Evolutionary conservation across 2,888 invertebrate genomes (phyloP), one percentile per base, ranked within the genome.

Genomic region (Himalopsyche japonica): DNA sequence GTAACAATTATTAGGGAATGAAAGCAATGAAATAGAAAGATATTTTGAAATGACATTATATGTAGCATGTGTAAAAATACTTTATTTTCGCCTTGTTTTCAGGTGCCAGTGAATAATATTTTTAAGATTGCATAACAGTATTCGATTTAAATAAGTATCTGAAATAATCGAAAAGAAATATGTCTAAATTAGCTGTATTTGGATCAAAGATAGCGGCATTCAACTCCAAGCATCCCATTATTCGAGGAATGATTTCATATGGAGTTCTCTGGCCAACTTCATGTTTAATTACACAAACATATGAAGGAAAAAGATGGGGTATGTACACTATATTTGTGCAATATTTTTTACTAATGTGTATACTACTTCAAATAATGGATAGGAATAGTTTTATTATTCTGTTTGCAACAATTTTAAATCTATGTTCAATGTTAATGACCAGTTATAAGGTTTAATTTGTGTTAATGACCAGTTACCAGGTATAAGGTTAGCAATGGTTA

Each of bases 251-350:
- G 95, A 90, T 94, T 83, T 94, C 95, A 0, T 96, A 96, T 89
- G 93, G 94, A 84, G 89, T 94, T 47, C 94, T 95, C 87, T 96
- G 95, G 96, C 96, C 96, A 49, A 91, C 93, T 15, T 95, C 96
- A 86, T 95, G 95, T 90, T 89, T 96, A 78, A 93, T 95, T 88
- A 95, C 96, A 89, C 96, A 96, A 91, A 93, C 93, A 12, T 92
- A 95, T 87, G 93, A 94, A 88, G 95, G 95, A 79, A 94, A 93
- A 91, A 91, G 90, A 79, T 91, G 93, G 90, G 93, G 95, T 93
- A 91, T 92, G 91, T 32, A 76, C 12, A 43, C 15, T 43, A 15
- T 43, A 2, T 1, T 43, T 37, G 10, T 0, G 37, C 37, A 37
- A 8, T 37, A 37, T 37, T 8, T n/a, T n/a, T n/a, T n/a, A n/a